A percentile compares a stretch with the other conserved stretches of the same genome.
Conservation (phyloP, 2,888 invertebrate genomes). For the Tolmerus cingulatus region DNA sequence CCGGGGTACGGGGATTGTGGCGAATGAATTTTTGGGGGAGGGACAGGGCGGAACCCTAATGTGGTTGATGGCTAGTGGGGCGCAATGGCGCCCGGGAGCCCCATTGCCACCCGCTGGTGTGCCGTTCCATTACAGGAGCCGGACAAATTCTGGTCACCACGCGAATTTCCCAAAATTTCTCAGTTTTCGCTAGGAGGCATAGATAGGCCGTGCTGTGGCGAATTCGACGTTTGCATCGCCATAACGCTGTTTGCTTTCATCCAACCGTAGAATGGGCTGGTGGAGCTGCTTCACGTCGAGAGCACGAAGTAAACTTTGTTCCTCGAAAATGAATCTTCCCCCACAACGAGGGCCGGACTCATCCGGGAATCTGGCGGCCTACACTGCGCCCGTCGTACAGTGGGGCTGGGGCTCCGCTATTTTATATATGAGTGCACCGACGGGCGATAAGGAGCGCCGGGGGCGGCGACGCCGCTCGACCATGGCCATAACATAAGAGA, state of each 20-base stretch:
- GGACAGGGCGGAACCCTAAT: neutral
- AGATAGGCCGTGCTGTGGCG: conserved; percentile 3
- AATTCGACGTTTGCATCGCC: conserved; percentile 22
- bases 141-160: conserved; percentile 37
- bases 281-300: neutral
- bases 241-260: conserved; percentile 44
- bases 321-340: conserved; percentile 42
- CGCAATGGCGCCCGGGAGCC: neutral
- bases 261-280: conserved; percentile 38
- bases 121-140: neutral
- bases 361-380: neutral
- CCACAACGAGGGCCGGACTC: neutral
- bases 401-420: neutral
- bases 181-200: conserved; percentile 40
- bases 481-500: conserved; percentile 19
- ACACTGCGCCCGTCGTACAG: neutral
- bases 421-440: neutral
- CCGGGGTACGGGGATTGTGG: neutral
- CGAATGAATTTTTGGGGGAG: neutral
- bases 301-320: conserved; percentile 31
- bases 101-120: neutral
- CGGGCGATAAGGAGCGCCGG: neutral
- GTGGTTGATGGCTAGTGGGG: neutral
- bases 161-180: conserved; percentile 33
- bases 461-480: neutral